These are phyloP conservation scores for Holothuria scabra DNA, from an alignment of 53 echinoderm and acorn worm species.

Conservation along the genomic window DNA sequence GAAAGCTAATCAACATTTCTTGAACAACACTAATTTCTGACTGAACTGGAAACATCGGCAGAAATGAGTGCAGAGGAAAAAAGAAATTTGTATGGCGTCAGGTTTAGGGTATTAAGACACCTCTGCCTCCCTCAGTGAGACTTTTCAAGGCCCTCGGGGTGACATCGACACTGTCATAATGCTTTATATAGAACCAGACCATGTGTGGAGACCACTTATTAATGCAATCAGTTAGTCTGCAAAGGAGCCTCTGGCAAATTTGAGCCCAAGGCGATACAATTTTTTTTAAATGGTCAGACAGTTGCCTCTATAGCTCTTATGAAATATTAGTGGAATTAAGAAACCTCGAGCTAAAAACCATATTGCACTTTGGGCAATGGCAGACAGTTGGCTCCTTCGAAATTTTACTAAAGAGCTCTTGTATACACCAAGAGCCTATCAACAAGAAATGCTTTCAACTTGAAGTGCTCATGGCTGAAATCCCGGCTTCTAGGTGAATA, in stretches of 20 bases:
- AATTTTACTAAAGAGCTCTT: conserved; percentile 24
- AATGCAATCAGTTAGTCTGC: conserved; percentile 39
- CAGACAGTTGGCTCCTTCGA: conserved; percentile 29
- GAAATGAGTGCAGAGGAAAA: too few species aligned
- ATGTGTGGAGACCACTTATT: background rate
- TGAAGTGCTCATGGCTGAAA: too few species aligned
- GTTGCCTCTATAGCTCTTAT: conserved; percentile 14
- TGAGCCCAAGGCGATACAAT: background rate
- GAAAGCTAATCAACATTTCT: background rate
- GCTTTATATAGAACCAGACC: background rate
- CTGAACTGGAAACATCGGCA: too few species aligned
- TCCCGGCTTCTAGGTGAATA: too few species aligned
- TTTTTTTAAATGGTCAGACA: conserved; percentile 10
- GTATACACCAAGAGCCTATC: conserved; percentile 18
- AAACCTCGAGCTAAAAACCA: conserved; percentile 23
- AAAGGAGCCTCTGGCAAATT: background rate
- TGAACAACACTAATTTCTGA: too few species aligned
- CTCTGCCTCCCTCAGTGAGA: conserved; percentile 19
- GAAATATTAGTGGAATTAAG: conserved; percentile 31
- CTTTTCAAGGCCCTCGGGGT: conserved; percentile 33
- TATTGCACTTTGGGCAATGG: conserved; percentile 18
- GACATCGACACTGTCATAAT: conserved; percentile 30
- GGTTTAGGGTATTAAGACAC: conserved; percentile 23
- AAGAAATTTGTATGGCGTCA: conserved; percentile 24
- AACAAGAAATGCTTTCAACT: too few species aligned